Conservation (phyloP, 2,888 invertebrate species). For the Macrophya alboannulata region DNA sequence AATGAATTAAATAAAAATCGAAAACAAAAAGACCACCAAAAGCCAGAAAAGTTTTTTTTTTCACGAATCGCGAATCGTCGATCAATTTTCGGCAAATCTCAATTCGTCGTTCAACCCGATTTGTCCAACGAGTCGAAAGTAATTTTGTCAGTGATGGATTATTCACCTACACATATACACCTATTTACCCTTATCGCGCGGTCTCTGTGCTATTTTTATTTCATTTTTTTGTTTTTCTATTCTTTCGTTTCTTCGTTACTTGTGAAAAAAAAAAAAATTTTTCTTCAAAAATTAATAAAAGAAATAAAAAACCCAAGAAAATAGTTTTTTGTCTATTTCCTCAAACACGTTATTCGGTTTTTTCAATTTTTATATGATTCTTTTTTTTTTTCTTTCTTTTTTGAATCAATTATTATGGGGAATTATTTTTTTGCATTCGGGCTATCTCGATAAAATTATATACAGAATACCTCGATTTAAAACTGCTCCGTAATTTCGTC, state of each 20-base stretch:
- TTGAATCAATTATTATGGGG: background rate
- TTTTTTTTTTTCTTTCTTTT: background rate
- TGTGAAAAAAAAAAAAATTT: background rate
- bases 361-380: no score
- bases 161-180: no score
- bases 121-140: conserved; percentile 36
- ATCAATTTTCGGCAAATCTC: conserved; percentile 16
- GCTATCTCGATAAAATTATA: background rate
- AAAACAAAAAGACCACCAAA: background rate
- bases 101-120: conserved; percentile 37
- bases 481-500: background rate
- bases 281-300: background rate
- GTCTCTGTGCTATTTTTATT: background rate
- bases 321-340: no score
- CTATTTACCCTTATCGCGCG: background rate
- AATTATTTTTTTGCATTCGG: no score
- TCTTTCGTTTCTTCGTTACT: background rate
- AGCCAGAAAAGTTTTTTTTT: conserved; percentile 22
- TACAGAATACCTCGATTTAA: background rate
- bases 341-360: no score
- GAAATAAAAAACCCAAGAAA: background rate
- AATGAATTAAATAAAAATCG: background rate
- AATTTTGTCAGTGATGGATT: conserved; percentile 43
- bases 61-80: background rate
- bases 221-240: background rate